A percentile compares a stretch with the other conserved stretches of the same genome.
These are phyloP conservation scores for Epizoanthus rinbou DNA, from an alignment of 92 coral and sea anemone species.

Conservation along the genomic window DNA sequence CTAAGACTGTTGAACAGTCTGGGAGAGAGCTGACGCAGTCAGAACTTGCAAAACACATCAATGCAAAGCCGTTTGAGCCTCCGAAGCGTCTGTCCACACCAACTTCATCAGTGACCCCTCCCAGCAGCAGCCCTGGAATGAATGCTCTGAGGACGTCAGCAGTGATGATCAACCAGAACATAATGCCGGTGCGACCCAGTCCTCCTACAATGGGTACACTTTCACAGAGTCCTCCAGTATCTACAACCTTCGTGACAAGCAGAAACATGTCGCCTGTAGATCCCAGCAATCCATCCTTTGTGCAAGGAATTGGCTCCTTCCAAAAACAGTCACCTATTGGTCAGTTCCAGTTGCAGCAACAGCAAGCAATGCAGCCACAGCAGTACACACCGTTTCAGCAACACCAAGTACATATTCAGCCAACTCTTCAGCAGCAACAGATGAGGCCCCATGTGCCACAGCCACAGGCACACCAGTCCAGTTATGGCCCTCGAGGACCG, in stretches of 20 bases:
- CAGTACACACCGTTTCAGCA: constrained; percentile 92
- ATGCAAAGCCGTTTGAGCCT: constrained; percentile 99
- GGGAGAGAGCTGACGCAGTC: constrained; percentile 72
- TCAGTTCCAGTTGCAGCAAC: constrained; percentile 86
- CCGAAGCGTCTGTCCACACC: constrained; percentile 86
- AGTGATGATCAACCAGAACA: constrained; percentile 60
- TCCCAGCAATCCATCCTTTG: constrained; percentile 70
- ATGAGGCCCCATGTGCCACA: constrained; percentile 62
- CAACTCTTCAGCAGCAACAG: constrained; percentile 59
- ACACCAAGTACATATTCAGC: constrained; percentile 73
- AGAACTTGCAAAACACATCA: constrained; percentile 89
- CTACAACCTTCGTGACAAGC: constrained; percentile 74
- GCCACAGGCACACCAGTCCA: constrained; percentile 75
- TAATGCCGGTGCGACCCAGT: constrained; percentile 74
- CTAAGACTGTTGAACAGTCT: constrained; percentile 64
- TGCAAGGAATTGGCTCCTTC: constrained; percentile 77
- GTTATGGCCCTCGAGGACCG: constrained; percentile 60
- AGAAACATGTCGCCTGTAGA: constrained; percentile 92
- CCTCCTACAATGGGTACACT: constrained; percentile 71
- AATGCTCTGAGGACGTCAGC: constrained; percentile 59
- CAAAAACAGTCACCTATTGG: constrained; percentile 77
- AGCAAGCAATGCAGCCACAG: constrained; percentile 73
- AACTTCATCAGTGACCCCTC: constrained; percentile 61
- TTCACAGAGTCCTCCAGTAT: constrained; percentile 91
- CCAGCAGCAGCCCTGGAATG: constrained; percentile 57